Conservation (phyloP, 2,113 vertebrate species). For the Dinomys branickii region DNA sequence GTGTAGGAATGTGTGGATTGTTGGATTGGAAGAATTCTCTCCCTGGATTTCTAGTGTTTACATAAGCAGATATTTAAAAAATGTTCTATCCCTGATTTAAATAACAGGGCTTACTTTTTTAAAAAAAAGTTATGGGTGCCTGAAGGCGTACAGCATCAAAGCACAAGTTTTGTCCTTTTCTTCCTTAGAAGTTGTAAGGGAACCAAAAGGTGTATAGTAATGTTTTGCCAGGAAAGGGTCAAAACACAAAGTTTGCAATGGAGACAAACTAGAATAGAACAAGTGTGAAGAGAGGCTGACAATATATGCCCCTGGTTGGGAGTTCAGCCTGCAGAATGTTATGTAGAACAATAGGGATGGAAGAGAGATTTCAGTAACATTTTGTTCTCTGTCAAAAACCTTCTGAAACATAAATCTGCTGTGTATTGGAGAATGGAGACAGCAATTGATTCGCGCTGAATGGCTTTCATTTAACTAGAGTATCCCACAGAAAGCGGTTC, state of each 20-base stretch:
- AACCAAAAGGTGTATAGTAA: conserved; percentile 31
- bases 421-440: conserved; percentile 80
- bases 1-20: conserved; percentile 68
- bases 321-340: conserved; percentile 81
- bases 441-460: conserved; percentile 77
- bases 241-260: conserved; percentile 64
- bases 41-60: conserved; percentile 68
- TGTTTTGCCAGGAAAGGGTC: conserved; percentile 71
- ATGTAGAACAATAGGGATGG: conserved; percentile 84
- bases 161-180: background rate
- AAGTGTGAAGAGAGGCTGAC: conserved; percentile 73
- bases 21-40: conserved; percentile 66
- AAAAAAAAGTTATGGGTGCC: background rate
- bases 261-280: conserved; percentile 69
- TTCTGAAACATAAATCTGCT: conserved; percentile 85
- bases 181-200: background rate
- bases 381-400: conserved; percentile 76
- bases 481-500: conserved; percentile 73
- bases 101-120: conserved; percentile 53
- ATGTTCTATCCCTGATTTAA: conserved; percentile 56
- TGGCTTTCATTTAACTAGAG: conserved; percentile 73
- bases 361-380: conserved; percentile 84
- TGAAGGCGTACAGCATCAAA: background rate
- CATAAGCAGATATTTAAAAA: conserved; percentile 50
- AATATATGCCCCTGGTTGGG: conserved; percentile 71